phyloP scores from a whole-genome alignment of 2,888 invertebrate species.

The Cremastinae sp. region DNA sequence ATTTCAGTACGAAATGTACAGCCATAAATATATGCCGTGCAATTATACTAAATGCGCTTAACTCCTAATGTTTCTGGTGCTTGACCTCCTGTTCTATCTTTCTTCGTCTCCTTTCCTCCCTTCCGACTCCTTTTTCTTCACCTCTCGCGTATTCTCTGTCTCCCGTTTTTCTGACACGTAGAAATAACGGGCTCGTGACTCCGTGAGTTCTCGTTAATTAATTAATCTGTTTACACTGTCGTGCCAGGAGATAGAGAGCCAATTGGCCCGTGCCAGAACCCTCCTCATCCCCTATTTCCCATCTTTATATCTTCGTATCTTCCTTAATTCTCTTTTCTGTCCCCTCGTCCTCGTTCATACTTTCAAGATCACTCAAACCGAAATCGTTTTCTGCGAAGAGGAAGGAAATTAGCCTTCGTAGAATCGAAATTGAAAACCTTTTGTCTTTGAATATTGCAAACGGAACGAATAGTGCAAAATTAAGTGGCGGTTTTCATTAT shows the following conservation, averaged over 20 bases:
- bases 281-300: conserved; percentile 21
- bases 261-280: conserved; percentile 39
- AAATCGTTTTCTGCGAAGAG: not conserved
- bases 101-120: not conserved
- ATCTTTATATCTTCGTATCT: conserved; percentile 30
- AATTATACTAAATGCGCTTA: conserved; percentile 69
- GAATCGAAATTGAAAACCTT: no score
- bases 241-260: conserved; percentile 48
- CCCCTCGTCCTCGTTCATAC: conserved; percentile 19
- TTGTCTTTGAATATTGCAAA: no score
- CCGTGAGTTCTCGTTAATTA: conserved; percentile 63
- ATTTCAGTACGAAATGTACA: conserved; percentile 19
- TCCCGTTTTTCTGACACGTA: conserved; percentile 36
- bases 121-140: not conserved
- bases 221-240: conserved; percentile 68
- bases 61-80: conserved; percentile 58
- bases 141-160: conserved; percentile 1
- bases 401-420: not conserved
- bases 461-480: not conserved
- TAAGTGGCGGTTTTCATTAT: no score
- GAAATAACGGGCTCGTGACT: conserved; percentile 57
- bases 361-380: conserved; percentile 27
- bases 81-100: conserved; percentile 31
- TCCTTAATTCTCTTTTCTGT: conserved; percentile 20
- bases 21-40: conserved; percentile 54